Percentiles rank a stretch among this genome's conserved stretches.
These are phyloP conservation scores for Scleropages formosus DNA, from an alignment of 2,797 vertebrate species.

Conservation along the genomic window DNA sequence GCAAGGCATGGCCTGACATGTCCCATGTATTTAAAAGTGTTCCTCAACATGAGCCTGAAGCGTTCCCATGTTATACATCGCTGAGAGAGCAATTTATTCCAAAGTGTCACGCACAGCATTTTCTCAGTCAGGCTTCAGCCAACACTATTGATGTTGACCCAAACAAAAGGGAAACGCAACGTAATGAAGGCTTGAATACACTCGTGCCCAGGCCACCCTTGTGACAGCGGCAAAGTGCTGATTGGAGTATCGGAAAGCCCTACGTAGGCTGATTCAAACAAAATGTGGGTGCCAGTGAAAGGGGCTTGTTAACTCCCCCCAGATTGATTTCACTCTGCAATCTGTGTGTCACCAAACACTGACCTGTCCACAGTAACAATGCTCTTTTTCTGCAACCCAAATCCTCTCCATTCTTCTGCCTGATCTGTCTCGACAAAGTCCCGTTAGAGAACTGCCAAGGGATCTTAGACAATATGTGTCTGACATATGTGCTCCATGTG, in stretches of 20 bases:
- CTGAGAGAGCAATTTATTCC: slow-evolving; percentile 41
- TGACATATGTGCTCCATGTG: slow-evolving; percentile 41
- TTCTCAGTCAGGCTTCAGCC: slow-evolving; percentile 53
- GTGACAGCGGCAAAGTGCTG: slow-evolving; percentile 67
- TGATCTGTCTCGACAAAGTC: slow-evolving; percentile 64
- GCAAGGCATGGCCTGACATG: too few relatives aligned
- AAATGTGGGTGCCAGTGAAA: slow-evolving; percentile 50
- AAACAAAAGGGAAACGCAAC: slow-evolving; percentile 54
- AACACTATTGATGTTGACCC: slow-evolving; percentile 54
- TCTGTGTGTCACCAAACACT: slow-evolving; percentile 44
- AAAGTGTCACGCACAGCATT: slow-evolving; percentile 64
- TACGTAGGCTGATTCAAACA: slow-evolving; percentile 63
- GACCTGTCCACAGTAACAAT: slow-evolving; percentile 56
- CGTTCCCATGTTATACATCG: slow-evolving; percentile 8
- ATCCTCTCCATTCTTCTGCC: slow-evolving; percentile 61
- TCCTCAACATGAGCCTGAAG: background rate
- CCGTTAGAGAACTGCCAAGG: slow-evolving; percentile 59
- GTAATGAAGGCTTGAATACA: slow-evolving; percentile 56
- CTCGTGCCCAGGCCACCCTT: slow-evolving; percentile 49
- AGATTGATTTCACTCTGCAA: slow-evolving; percentile 65
- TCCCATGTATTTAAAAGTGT: background rate
- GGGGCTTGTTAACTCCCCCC: slow-evolving; percentile 49
- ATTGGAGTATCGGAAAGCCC: slow-evolving; percentile 60
- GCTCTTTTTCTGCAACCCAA: slow-evolving; percentile 49
- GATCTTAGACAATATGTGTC: slow-evolving; percentile 62